Conservation (phyloP, 2,113 vertebrate species). For the Callithrix jacchus region DNA sequence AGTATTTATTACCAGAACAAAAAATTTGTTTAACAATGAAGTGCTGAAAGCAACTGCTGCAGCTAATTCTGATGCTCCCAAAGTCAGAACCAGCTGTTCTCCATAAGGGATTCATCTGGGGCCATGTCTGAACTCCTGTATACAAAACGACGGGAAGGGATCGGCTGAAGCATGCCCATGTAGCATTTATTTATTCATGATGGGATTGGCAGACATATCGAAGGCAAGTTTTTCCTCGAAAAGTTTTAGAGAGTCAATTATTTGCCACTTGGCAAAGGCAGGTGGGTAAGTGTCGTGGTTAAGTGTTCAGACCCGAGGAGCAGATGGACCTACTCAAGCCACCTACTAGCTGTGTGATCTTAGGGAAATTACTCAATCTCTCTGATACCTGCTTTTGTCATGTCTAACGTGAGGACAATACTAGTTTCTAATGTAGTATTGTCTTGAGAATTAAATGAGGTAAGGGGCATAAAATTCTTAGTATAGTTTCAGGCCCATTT, state of each 20-base stretch:
- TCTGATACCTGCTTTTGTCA: neutral
- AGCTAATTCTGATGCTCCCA: neutral
- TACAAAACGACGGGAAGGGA: neutral
- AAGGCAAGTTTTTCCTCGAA: neutral
- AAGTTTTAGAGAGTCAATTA: slow-evolving; percentile 10
- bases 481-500: neutral
- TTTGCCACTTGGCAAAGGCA: neutral
- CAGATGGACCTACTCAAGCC: neutral
- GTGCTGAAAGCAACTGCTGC: neutral
- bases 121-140: neutral
- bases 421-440: neutral
- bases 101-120: neutral
- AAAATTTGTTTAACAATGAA: neutral
- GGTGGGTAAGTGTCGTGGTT: neutral
- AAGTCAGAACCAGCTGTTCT: neutral
- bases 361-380: neutral
- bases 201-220: neutral
- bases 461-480: neutral
- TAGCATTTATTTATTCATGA: neutral
- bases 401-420: neutral
- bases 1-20: neutral
- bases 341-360: neutral
- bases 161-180: neutral
- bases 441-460: neutral
- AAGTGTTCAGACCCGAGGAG: neutral